Evolutionary conservation across 1,140 invertebrate genomes (phyloP).

Genomic region (Aricia agestis): DNA sequence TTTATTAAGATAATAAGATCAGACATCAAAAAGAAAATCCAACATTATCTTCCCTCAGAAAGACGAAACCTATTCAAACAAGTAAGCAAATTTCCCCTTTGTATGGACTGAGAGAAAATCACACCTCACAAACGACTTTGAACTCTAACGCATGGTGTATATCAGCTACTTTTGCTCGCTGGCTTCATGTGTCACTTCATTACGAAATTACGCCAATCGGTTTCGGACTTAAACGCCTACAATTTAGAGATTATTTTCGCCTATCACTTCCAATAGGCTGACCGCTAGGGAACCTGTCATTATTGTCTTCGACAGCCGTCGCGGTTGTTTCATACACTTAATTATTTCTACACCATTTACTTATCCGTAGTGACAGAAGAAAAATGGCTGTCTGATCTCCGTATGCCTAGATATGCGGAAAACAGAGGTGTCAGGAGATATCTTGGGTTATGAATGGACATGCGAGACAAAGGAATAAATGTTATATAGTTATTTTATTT

Average conservation of each 20-base stretch:
- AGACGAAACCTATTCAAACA: conserved; percentile 35
- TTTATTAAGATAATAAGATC: conserved; percentile 17
- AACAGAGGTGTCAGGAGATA: background rate
- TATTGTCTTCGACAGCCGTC: conserved; percentile 51
- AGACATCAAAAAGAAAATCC: conserved; percentile 12
- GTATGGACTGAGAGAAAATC: conserved; percentile 47
- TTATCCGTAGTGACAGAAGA: conserved; percentile 21
- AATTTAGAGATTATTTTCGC: background rate
- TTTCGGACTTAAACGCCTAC: background rate
- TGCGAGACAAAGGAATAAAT: background rate
- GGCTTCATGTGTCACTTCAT: background rate
- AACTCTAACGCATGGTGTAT: background rate
- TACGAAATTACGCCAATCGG: background rate
- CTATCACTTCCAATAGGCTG: conserved; percentile 54
- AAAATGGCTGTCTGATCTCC: conserved; percentile 24
- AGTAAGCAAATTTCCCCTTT: conserved; percentile 54
- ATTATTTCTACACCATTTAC: conserved; percentile 58
- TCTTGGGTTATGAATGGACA: background rate
- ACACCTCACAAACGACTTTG: conserved; percentile 37
- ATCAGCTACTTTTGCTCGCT: background rate
- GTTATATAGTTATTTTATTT: background rate
- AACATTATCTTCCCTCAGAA: conserved; percentile 28
- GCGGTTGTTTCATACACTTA: conserved; percentile 32
- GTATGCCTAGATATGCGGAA: background rate
- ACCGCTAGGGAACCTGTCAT: conserved; percentile 35